These are phyloP conservation scores for Sarcophaga rosellei DNA, from an alignment of 2,888 invertebrate species.

Conservation along the genomic window DNA sequence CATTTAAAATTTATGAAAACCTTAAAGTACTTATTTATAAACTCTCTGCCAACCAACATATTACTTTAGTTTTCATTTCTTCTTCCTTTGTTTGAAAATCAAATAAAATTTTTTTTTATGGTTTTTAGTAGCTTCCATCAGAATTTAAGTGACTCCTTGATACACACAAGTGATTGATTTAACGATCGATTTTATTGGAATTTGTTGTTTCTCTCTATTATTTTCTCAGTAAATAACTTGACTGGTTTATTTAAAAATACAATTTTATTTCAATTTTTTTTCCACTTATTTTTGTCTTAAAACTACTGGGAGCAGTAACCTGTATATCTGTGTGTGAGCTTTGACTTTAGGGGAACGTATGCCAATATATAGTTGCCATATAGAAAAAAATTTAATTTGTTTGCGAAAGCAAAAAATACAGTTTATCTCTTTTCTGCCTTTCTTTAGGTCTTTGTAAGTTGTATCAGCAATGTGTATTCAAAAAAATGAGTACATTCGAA, in stretches of 20 bases:
- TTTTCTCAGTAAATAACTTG: conserved; percentile 45
- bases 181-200: conserved; percentile 26
- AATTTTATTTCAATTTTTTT: neutral
- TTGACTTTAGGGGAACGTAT: neutral
- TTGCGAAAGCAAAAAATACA: too few relatives aligned
- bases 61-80: too few relatives aligned
- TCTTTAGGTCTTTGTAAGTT: too few relatives aligned
- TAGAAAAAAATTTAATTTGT: neutral
- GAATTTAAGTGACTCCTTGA: neutral
- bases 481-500: too few relatives aligned
- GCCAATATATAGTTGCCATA: neutral
- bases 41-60: too few relatives aligned
- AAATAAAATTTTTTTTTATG: neutral
- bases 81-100: too few relatives aligned
- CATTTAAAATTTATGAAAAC: too few relatives aligned
- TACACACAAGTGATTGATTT: conserved; percentile 33
- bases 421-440: too few relatives aligned
- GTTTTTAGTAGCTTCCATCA: neutral
- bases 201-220: neutral
- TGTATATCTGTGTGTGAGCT: neutral
- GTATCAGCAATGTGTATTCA: too few relatives aligned
- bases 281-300: conserved; percentile 3
- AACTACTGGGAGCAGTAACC: conserved; percentile 65
- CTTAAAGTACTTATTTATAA: too few relatives aligned
- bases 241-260: conserved; percentile 50